Percentiles rank a stretch among this genome's conserved stretches.
Evolutionary conservation across 2,113 vertebrate species (phyloP).

Genomic region (Hucho hucho): DNA sequence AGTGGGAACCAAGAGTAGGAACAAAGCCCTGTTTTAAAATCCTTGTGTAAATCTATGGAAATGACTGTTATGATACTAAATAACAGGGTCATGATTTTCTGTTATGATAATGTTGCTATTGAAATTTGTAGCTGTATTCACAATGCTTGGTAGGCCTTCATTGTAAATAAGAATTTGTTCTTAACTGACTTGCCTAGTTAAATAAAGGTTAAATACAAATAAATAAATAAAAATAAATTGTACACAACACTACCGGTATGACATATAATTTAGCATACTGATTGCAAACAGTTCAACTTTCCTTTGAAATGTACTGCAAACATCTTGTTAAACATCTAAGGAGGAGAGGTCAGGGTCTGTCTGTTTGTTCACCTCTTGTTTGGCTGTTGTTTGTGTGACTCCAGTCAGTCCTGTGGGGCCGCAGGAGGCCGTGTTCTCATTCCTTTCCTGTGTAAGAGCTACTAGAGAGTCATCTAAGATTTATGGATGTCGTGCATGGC

Average conservation of each 20-base stretch:
- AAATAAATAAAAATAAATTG: no score
- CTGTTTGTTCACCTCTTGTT: constrained; percentile 10
- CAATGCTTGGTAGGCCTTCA: not conserved
- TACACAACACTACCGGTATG: not conserved
- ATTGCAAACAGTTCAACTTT: not conserved
- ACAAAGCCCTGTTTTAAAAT: not conserved
- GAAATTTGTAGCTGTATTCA: not conserved
- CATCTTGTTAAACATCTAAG: no score
- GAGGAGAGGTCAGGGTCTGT: not conserved
- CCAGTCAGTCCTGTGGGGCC: constrained; percentile 9
- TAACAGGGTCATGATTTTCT: not conserved
- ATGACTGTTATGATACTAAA: not conserved
- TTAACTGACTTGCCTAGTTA: no score
- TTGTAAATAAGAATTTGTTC: no score
- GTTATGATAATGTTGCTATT: not conserved
- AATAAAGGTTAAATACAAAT: no score
- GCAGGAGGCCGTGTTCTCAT: not conserved
- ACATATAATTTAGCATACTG: not conserved
- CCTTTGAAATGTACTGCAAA: not conserved
- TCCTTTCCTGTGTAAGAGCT: no score
- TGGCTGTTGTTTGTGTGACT: constrained; percentile 11
- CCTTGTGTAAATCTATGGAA: not conserved
- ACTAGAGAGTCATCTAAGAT: constrained; percentile 39
- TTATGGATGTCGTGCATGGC: constrained; percentile 45
- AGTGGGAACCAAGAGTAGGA: not conserved